Evolutionary conservation across 1,140 invertebrate genomes (phyloP), one percentile per base, ranked within the genome.

Genomic region (Heliconius eleuchia): DNA sequence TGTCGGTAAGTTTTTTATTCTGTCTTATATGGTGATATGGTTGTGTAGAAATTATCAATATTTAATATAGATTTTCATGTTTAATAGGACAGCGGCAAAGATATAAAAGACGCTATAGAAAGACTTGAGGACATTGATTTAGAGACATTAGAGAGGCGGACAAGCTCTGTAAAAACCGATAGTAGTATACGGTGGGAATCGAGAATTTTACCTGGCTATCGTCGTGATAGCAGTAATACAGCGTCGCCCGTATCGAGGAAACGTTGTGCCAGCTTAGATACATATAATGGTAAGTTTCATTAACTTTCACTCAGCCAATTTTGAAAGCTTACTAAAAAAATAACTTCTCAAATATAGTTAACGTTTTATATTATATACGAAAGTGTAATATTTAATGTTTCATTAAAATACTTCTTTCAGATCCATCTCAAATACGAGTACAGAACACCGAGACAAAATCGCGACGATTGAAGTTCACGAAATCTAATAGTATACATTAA

Each of bases 81-180:
- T 27, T 66, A 66, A 4, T 23, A 66, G 60, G 60, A 66, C 23
- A 66, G 60, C 27, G 60, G 60, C 8, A 66, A 66, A 30, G 60
- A 66, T 66, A 23, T 66, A 30, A 66, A 66, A 66, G 60, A 66
- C 23, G 60, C 60, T 2, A 66, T 66, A 30, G 60, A 66, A 30
- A 66, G 27, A 23, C 60, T 66, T 16, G 60, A 66, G 60, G 60
- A 66, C n/a, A 66, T 66, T 27, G 60, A 66, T 66, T 66, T 66
- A 66, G 60, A 66, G 27, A 30, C 60, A 27, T 16, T 66, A 66
- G 60, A 66, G 27, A 66, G 27, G 9, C 60, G 60, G 11, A 66
- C 60, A 16, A 66, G 60, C 27, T 66, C 60, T 30, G 27, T 66
- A 66, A 66, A 30, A 66, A 66, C 60, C 11, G 60, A 66, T 9